Base-by-base conservation (phyloP, 2,888 invertebrate species). In the Creontiades dilutus region DNA sequence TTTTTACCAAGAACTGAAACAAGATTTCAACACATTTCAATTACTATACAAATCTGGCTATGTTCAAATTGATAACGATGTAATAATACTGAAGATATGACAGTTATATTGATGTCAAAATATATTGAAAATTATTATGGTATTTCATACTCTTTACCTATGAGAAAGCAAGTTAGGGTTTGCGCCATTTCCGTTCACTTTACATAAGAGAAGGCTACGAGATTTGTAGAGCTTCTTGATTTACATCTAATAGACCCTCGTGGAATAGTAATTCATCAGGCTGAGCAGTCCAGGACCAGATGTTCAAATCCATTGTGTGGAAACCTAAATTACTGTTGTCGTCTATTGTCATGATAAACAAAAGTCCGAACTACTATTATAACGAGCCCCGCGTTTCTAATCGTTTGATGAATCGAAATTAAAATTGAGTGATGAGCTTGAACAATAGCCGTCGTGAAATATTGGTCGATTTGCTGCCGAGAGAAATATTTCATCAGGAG, bases 161-260 rank as follows among this genome's bases (percentile, higher is more conserved):
- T 13, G 68, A 68, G 68, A 23, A 23, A 68, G 68, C 23, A 23
- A n/a, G 57, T 16, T 16, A n/a, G n/a, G 23, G 23, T 23, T 68
- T 68, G 68, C 68, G 68, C 68, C 23, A 68, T 19, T 68, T 68
- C 68, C 68, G n/a, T 19, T 23, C 23, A 19, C 68, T 68, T 68
- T 68, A 19, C 68, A 68, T 68, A 68, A 68, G 68, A 12, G 23
- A 68, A 19, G 23, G 23, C 23, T 4, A 12, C 57, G 23, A 19
- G 68, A 23, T 68, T 68, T 68, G 23, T 12, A 13, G 19, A 23
- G 19, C 23, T 23, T 68, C 68, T 11, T 68, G 19, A 68, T 68
- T 68, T 68, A 68, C 68, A 68, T 68, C 23, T 68, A 19, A 68
- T 68, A 23, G 68, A 68, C 68, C 19, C 23, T 23, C 68, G 19